Base-by-base conservation (phyloP, 1,140 invertebrate species). In the Drosophila arizonae region DNA sequence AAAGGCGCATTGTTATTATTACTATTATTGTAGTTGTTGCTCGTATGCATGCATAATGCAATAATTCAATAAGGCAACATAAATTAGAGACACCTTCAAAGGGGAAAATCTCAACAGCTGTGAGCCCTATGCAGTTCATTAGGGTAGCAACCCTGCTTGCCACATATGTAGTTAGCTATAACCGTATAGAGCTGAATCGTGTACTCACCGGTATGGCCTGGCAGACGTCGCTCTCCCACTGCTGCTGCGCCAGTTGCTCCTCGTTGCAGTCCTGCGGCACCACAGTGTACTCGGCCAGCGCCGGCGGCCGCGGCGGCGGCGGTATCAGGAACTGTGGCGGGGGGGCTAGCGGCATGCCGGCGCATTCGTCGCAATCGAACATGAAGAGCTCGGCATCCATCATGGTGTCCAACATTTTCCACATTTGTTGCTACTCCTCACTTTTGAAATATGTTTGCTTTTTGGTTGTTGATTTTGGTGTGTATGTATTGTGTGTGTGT, bases 301-400 rank as follows among this genome's bases (percentile, higher is more conserved):
- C 92, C 2, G 93, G 93, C 33, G 93, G 93, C 75, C 93, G 72
- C 1, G 93, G 93, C 0, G 93, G 93, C 39, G 93, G 93, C 30
- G 93, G 93, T 76, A 94, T 90, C 51, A 94, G 90, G 77, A 94
- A 94, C 90, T 94, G 93, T 62, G 93, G 93, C 67, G 93, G 93
- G 69, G 93, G 93, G 50, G 93, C 93, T 55, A 94, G 90, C 24
- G 94, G 92, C 90, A 93, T 92, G 81, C 93, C 93, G 75, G 94
- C 93, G 91, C 93, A 94, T 79, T 94, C 93, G 56, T 91, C 90
- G 72, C 90, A 91, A 66, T 91, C 90, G 70, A 85, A 89, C 84
- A 90, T 71, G 13, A 89, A 77, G 73, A 88, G 76, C 52, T 87
- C 84, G n/a, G 79, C 85, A 50, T 87, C 76, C 73, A 72, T 79